phyloP scores from a whole-genome alignment of 2,888 invertebrate species.

The Corythucha ciliata region DNA sequence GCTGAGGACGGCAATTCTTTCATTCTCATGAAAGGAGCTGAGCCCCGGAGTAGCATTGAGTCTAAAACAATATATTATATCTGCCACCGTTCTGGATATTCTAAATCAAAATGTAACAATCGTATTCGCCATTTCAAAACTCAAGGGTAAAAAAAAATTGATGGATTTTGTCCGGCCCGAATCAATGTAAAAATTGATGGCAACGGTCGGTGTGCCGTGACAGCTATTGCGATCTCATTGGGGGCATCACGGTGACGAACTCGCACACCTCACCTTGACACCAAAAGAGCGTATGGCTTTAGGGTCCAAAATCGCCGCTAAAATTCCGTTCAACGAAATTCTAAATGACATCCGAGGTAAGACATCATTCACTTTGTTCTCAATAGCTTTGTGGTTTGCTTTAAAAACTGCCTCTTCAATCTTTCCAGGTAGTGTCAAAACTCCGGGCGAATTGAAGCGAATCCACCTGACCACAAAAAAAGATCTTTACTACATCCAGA shows the following conservation, averaged over 20 bases:
- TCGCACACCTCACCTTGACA: constrained; percentile 33
- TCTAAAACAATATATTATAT: too few relatives aligned
- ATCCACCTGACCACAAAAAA: constrained; percentile 35
- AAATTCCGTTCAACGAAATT: constrained; percentile 34
- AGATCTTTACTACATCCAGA: constrained; percentile 36
- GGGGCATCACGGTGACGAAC: constrained; percentile 35
- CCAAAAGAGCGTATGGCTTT: constrained; percentile 30
- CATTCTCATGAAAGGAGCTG: too few relatives aligned
- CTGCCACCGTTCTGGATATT: constrained; percentile 19
- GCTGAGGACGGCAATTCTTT: too few relatives aligned
- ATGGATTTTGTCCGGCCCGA: constrained; percentile 36
- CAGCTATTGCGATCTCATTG: constrained; percentile 34
- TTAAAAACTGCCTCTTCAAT: too few relatives aligned
- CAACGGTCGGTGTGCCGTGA: constrained; percentile 25
- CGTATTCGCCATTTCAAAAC: constrained; percentile 22
- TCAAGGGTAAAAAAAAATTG: constrained; percentile 31
- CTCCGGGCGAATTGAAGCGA: too few relatives aligned
- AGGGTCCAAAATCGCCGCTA: constrained; percentile 34
- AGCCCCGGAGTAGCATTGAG: too few relatives aligned
- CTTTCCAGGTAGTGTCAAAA: too few relatives aligned
- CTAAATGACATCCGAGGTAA: constrained; percentile 23
- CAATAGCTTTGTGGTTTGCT: too few relatives aligned
- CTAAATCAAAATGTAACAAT: neutral
- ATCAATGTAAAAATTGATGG: constrained; percentile 27
- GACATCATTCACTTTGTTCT: too few relatives aligned